phyloP scores from a whole-genome alignment of 2,888 invertebrate genomes.

The Zygogramma bicolorata region DNA sequence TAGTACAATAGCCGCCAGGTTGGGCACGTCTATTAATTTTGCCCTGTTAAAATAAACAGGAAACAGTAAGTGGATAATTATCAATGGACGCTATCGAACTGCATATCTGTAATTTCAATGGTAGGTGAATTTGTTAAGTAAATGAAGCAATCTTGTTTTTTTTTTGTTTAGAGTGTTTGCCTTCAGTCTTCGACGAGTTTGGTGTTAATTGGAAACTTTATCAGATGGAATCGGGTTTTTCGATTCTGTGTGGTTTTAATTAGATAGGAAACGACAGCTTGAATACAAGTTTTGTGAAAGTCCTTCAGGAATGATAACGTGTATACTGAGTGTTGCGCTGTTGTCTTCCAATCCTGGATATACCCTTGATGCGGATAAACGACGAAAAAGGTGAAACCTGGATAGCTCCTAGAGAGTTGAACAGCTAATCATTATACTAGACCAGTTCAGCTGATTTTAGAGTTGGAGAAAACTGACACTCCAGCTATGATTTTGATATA shows the following conservation, averaged over 20 bases:
- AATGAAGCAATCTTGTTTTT: constrained; percentile 12
- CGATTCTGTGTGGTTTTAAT: neutral
- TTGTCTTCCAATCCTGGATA: no score
- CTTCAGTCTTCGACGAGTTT: neutral
- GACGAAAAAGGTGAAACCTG: no score
- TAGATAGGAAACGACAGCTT: neutral
- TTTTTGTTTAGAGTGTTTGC: constrained; percentile 3
- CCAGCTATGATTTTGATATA: no score
- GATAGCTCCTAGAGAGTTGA: no score
- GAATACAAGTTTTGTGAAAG: neutral
- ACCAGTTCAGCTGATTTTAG: no score
- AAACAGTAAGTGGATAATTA: constrained; percentile 57
- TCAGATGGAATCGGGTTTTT: neutral
- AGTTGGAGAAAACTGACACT: no score
- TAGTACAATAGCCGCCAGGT: constrained; percentile 54
- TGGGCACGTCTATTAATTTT: constrained; percentile 43
- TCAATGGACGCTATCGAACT: constrained; percentile 42
- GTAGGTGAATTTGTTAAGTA: neutral
- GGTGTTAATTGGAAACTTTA: constrained; percentile 7
- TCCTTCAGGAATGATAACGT: no score
- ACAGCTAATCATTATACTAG: no score
- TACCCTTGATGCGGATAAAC: no score
- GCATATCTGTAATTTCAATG: constrained; percentile 33
- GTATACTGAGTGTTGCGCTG: no score
- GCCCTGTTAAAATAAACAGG: constrained; percentile 56